A percentile compares a stretch with the other conserved stretches of the same genome.
Evolutionary conservation across 2,113 vertebrate species (phyloP).

Genomic region (Crotalus viridis): DNA sequence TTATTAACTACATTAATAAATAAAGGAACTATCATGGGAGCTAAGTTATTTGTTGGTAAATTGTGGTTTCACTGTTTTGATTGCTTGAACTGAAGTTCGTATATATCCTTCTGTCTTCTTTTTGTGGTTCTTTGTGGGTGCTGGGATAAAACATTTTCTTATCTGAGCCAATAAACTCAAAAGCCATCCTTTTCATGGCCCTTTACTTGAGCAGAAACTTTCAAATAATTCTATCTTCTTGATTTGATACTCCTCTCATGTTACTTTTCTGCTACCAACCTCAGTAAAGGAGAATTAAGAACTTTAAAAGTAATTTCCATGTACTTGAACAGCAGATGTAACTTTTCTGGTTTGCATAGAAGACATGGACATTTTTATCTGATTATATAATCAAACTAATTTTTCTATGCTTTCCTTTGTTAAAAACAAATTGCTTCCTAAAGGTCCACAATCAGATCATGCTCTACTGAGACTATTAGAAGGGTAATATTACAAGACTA

Average conservation of each 20-base stretch:
- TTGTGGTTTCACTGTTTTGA: not conserved
- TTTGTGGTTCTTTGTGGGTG: not conserved
- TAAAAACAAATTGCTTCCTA: not conserved
- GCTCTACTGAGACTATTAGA: not conserved
- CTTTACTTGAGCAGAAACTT: not conserved
- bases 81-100: not conserved
- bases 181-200: not conserved
- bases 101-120: not conserved
- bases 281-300: not conserved
- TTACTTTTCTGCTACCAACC: not conserved
- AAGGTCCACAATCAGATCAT: not conserved
- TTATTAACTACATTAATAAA: not conserved
- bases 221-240: not conserved
- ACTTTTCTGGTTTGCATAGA: not conserved
- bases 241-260: not conserved
- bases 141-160: not conserved
- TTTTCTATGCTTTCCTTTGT: not conserved
- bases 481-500: not conserved
- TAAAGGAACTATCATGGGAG: not conserved
- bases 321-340: not conserved
- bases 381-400: not conserved
- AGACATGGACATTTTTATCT: not conserved
- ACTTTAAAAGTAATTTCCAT: not conserved
- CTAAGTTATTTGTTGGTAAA: not conserved
- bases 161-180: not conserved